Percentiles rank a stretch among this genome's conserved stretches.
Conservation (phyloP, 2,888 invertebrate genomes). For the Kuschelorhynchus macadamiae region DNA sequence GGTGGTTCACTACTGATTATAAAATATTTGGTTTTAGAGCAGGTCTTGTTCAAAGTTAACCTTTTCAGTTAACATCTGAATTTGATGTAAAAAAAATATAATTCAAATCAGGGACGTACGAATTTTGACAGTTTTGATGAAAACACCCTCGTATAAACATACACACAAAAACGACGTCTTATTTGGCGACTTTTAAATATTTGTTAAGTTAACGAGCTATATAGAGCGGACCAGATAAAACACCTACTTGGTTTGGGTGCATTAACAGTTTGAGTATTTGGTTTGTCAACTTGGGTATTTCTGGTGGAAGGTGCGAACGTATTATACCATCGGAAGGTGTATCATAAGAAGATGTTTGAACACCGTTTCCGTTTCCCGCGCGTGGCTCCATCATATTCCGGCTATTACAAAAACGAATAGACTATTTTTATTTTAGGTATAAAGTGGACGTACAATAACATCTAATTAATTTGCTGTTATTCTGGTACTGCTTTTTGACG, state of each 20-base stretch:
- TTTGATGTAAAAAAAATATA: no score
- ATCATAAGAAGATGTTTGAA: constrained; percentile 61
- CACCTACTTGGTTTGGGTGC: constrained; percentile 11
- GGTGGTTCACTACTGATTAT: no score
- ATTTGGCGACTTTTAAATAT: constrained; percentile 36
- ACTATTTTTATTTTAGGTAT: no score
- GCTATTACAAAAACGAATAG: background rate
- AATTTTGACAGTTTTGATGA: no score
- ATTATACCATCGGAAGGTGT: constrained; percentile 56
- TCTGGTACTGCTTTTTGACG: no score
- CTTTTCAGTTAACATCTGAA: no score
- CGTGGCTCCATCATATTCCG: constrained; percentile 47
- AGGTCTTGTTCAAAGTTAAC: no score
- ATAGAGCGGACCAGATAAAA: constrained; percentile 35
- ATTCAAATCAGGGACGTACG: no score
- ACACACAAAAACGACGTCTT: constrained; percentile 7
- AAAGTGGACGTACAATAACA: no score
- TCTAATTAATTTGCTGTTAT: no score
- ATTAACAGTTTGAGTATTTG: constrained; percentile 31
- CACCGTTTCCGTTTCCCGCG: constrained; percentile 64
- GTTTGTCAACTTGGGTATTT: constrained; percentile 43
- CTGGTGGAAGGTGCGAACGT: constrained; percentile 54
- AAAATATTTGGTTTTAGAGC: no score
- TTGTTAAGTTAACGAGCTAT: constrained; percentile 47
- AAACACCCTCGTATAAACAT: constrained; percentile 15